Evolutionary conservation across 1,140 invertebrate species (phyloP).

Genomic region (Venturia canescens): DNA sequence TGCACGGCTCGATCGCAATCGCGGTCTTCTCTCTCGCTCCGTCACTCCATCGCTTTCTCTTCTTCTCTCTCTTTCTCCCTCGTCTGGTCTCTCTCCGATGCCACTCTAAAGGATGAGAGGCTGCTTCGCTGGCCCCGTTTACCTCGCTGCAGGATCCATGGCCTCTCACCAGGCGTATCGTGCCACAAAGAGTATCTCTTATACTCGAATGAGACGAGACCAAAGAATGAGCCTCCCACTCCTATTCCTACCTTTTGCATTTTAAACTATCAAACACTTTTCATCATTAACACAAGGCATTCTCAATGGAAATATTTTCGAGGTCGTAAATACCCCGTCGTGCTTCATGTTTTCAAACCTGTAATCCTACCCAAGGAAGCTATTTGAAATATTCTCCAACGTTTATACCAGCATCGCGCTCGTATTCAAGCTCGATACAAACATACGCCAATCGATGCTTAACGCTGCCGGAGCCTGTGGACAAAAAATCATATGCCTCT

Average conservation of each 20-base stretch:
- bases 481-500: background rate
- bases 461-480: background rate
- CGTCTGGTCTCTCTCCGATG: slow-evolving; percentile 48
- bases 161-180: slow-evolving; percentile 53
- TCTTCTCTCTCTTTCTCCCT: slow-evolving; percentile 44
- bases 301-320: slow-evolving; percentile 10
- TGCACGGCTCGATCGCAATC: background rate
- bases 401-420: background rate
- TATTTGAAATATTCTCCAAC: background rate
- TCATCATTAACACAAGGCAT: background rate
- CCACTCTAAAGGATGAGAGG: slow-evolving; percentile 57
- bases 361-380: background rate
- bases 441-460: background rate
- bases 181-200: slow-evolving; percentile 1
- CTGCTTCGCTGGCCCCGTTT: slow-evolving; percentile 60
- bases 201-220: background rate
- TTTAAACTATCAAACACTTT: background rate
- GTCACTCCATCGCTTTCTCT: slow-evolving; percentile 49
- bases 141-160: slow-evolving; percentile 42
- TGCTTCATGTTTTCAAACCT: too few species aligned
- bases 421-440: background rate
- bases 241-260: background rate
- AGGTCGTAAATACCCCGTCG: slow-evolving; percentile 2
- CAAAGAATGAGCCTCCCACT: too few species aligned
- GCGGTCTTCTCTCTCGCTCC: slow-evolving; percentile 28